Base-by-base conservation (phyloP, 2,888 invertebrate genomes). In the Agrochola lota region DNA sequence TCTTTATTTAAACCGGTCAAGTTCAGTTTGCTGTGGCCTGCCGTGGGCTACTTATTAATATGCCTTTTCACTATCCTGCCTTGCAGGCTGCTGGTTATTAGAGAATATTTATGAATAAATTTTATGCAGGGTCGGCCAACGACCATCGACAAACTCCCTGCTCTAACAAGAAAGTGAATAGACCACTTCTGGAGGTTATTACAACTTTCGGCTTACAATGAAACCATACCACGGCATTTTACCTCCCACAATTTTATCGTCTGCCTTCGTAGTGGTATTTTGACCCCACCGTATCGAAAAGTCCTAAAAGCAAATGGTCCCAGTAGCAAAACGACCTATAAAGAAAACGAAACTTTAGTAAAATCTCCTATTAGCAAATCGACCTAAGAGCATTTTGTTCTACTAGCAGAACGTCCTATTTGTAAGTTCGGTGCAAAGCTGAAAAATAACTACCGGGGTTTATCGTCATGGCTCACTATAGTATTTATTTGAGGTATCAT, bases 71-170 rank as follows among this genome's bases (percentile, higher is more conserved):
- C 23, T 43, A 20, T 46, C n/a, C 40, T 70, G 15, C 9, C n/a
- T 17, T 30, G 23, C 23, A 17, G 1, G 26, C 17, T 7, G 1
- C 40, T 72, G 20, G 55, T 43, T 7, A 55, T 52, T 72, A 4
- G 23, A 43, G 23, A 23, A 43, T 7, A 7, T 5, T 71, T 57
- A 71, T 12, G 11, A 30, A 40, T 71, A 9, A 15, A 71, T 1
- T 15, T 15, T 15, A 2, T 30, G 6, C 23, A 15, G 3, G 9
- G 15, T 15, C 15, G 0, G 5, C 1, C 23, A 4, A 15, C 0
- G 30, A 69, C 3, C 35, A 3, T 40, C 3, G n/a, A 72, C 0
- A 40, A 17, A 52, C 1, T n/a, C 5, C 2, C 8, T 55, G 20
- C 3, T 11, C 8, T 23, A 59, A 26, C 40, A 20, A 20, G 4